Evolutionary conservation across 2,113 vertebrate genomes (phyloP).

Genomic region (Scomber colias): DNA sequence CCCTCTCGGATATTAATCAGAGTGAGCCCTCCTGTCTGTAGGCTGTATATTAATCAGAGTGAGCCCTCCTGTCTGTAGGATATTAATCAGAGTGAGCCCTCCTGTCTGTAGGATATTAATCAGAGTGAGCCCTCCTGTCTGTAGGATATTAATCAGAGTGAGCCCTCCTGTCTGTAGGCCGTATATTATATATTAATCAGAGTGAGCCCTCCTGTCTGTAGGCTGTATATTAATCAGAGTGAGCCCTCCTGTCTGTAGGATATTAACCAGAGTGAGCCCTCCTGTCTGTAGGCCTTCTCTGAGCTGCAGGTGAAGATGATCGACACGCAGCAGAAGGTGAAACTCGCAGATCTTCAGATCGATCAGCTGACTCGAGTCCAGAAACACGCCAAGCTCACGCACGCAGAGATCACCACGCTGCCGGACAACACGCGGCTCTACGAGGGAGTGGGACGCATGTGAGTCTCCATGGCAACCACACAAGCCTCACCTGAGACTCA

Average conservation of each 20-base stretch:
- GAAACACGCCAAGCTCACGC: conserved; percentile 93
- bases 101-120: too few species aligned
- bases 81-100: too few species aligned
- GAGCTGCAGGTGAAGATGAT: conserved; percentile 97
- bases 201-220: too few species aligned
- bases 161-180: too few species aligned
- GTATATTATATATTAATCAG: too few species aligned
- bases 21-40: not conserved
- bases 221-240: too few species aligned
- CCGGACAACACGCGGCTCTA: conserved; percentile 92
- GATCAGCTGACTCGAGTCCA: conserved; percentile 94
- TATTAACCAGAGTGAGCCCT: not conserved
- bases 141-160: too few species aligned
- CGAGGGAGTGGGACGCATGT: conserved; percentile 98
- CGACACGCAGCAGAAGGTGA: conserved; percentile 97
- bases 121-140: too few species aligned
- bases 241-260: too few species aligned
- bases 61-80: too few species aligned
- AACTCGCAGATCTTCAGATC: conserved; percentile 95
- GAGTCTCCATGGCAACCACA: conserved; percentile 72
- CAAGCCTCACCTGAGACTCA: not conserved
- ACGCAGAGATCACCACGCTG: conserved; percentile 89
- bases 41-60: too few species aligned
- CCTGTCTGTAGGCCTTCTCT: conserved; percentile 88
- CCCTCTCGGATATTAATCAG: not conserved